Evolutionary conservation across 2,888 invertebrate species (phyloP).

Genomic region (Anorthoa munda): DNA sequence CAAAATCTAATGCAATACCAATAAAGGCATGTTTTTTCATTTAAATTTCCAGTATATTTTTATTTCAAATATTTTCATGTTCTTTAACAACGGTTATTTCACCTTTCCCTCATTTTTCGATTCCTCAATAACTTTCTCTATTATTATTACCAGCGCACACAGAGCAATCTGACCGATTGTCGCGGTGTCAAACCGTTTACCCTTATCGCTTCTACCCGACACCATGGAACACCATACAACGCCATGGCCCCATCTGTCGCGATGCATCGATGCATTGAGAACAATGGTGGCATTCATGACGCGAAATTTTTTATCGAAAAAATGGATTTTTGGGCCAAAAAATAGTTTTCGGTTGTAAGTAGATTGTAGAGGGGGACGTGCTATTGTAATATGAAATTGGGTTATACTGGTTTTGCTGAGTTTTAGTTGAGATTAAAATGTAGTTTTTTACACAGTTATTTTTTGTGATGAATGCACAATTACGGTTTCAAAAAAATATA

Average conservation of each 20-base stretch:
- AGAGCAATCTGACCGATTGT: conserved; percentile 82
- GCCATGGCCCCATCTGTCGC: conserved; percentile 80
- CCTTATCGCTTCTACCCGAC: conserved; percentile 79
- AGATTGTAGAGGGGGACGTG: conserved; percentile 17
- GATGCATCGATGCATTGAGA: conserved; percentile 78
- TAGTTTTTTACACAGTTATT: neutral
- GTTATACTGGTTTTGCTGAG: conserved; percentile 10
- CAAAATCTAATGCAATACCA: too few relatives aligned
- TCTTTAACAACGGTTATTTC: neutral
- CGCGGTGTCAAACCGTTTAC: conserved; percentile 87
- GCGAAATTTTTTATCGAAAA: conserved; percentile 79
- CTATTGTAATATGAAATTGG: conserved; percentile 42
- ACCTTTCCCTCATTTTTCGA: neutral
- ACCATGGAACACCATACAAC: conserved; percentile 55
- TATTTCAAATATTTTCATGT: too few relatives aligned
- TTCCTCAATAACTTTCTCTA: conserved; percentile 18
- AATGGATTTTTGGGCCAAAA: conserved; percentile 77
- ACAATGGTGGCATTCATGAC: conserved; percentile 84
- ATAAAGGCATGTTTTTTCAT: too few relatives aligned
- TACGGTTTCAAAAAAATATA: neutral
- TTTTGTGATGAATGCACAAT: neutral
- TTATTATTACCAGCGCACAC: conserved; percentile 47
- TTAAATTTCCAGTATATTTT: too few relatives aligned
- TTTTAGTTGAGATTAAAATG: conserved; percentile 17
- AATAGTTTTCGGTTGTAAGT: conserved; percentile 68